Evolutionary conservation across 2,113 vertebrate species (phyloP).

Genomic region (Elachura formosa): DNA sequence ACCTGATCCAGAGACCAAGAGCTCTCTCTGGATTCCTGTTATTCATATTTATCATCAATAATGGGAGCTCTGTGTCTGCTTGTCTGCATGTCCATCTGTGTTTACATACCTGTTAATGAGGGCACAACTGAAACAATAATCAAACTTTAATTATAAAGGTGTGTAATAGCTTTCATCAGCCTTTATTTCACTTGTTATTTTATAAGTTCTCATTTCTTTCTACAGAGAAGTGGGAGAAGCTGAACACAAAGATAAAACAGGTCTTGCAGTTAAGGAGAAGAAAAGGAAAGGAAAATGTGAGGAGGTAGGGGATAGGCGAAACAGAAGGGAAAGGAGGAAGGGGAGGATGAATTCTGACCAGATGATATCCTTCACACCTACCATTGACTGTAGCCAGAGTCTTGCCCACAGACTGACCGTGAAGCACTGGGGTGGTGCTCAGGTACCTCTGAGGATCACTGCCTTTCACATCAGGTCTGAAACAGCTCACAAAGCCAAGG

Average conservation of each 20-base stretch:
- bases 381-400: neutral
- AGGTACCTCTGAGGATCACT: neutral
- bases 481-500: neutral
- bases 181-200: neutral
- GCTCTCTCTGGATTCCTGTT: neutral
- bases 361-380: neutral
- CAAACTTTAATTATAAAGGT: conserved; percentile 16
- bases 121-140: neutral
- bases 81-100: conserved; percentile 9
- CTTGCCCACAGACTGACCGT: neutral
- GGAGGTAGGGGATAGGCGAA: neutral
- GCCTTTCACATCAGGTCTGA: neutral
- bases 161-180: neutral
- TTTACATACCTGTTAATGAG: conserved; percentile 3
- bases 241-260: neutral
- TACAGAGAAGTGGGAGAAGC: neutral
- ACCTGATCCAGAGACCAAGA: neutral
- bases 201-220: neutral
- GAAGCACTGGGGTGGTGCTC: neutral
- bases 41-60: neutral
- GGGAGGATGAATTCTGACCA: neutral
- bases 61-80: conserved; percentile 11
- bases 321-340: neutral
- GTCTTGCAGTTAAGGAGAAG: neutral
- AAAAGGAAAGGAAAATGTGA: neutral